Percentiles rank a stretch among this genome's conserved stretches.
These are phyloP conservation scores for Meles meles DNA, from an alignment of 2,113 vertebrate species.

Conservation along the genomic window DNA sequence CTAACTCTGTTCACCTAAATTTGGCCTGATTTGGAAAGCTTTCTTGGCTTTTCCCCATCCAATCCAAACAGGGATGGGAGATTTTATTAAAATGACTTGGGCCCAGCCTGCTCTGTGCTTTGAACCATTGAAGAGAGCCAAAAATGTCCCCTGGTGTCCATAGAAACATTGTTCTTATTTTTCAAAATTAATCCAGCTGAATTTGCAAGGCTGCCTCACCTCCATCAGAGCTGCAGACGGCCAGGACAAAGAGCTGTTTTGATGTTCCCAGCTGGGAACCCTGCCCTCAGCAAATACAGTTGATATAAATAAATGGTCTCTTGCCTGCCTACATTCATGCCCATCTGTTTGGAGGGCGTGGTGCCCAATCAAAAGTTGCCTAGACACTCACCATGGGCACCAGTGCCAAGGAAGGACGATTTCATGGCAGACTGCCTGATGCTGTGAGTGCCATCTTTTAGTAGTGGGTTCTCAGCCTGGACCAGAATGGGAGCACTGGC, in stretches of 20 bases:
- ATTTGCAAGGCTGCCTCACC: conserved; percentile 76
- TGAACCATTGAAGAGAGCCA: conserved; percentile 73
- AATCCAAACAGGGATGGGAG: conserved; percentile 57
- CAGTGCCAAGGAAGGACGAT: conserved; percentile 77
- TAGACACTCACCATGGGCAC: conserved; percentile 77
- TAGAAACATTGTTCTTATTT: conserved; percentile 76
- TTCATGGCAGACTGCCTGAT: conserved; percentile 70
- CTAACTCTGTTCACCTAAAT: conserved; percentile 67
- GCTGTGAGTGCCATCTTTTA: conserved; percentile 69
- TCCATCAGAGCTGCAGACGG: conserved; percentile 78
- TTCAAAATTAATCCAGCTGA: conserved; percentile 78
- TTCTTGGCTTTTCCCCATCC: conserved; percentile 68
- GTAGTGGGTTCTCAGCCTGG: conserved; percentile 47
- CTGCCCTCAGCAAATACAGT: conserved; percentile 81
- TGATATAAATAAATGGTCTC: conserved; percentile 84
- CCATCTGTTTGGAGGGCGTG: conserved; percentile 87
- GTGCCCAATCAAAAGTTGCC: conserved; percentile 85
- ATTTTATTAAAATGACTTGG: conserved; percentile 73
- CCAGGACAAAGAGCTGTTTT: conserved; percentile 83
- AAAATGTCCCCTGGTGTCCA: conserved; percentile 67
- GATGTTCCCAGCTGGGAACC: conserved; percentile 82
- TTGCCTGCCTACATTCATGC: conserved; percentile 82
- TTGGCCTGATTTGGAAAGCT: conserved; percentile 66
- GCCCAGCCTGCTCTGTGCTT: conserved; percentile 54
- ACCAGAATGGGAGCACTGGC: conserved; percentile 7